Evolutionary conservation across 2,888 invertebrate genomes (phyloP).

Genomic region (Lobophora halterata): DNA sequence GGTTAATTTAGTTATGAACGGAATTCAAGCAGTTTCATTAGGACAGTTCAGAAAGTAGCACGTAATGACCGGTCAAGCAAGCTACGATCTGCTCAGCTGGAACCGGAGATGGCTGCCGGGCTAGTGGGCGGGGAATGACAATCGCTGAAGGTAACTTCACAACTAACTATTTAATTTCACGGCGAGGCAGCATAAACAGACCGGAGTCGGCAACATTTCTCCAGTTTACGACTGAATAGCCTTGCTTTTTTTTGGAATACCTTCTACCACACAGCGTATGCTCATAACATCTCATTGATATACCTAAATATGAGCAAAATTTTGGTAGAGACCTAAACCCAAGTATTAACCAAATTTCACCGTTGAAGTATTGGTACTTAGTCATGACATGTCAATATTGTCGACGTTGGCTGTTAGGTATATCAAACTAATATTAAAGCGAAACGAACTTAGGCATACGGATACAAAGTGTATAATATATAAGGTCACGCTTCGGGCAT

Average conservation of each 20-base stretch:
- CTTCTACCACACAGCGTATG: slow-evolving; percentile 31
- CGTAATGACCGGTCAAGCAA: slow-evolving; percentile 7
- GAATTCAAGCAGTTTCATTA: too few species aligned
- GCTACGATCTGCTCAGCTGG: slow-evolving; percentile 4
- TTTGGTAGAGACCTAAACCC: too few species aligned
- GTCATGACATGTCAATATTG: too few species aligned
- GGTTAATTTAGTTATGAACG: too few species aligned
- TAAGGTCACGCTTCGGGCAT: slow-evolving; percentile 9
- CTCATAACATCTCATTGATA: slow-evolving; percentile 10
- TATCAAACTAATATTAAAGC: slow-evolving; percentile 15
- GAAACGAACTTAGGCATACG: slow-evolving; percentile 1
- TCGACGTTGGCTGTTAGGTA: too few species aligned
- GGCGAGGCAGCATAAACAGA: slow-evolving; percentile 31
- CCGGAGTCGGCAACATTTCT: slow-evolving; percentile 37
- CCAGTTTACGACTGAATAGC: slow-evolving; percentile 42
- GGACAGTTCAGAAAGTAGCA: too few species aligned
- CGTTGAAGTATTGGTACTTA: too few species aligned
- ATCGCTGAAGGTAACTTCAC: slow-evolving; percentile 14
- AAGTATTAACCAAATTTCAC: too few species aligned
- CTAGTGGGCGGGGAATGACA: slow-evolving; percentile 9
- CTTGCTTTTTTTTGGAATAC: slow-evolving; percentile 42
- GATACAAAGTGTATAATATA: slow-evolving; percentile 3
- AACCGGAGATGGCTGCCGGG: slow-evolving; percentile 5
- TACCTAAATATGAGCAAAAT: too few species aligned
- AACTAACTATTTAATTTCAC: slow-evolving; percentile 42